A percentile compares a stretch with the other conserved stretches of the same genome.
phyloP scores from a whole-genome alignment of 2,888 invertebrate species.

The Fragum whitleyi region DNA sequence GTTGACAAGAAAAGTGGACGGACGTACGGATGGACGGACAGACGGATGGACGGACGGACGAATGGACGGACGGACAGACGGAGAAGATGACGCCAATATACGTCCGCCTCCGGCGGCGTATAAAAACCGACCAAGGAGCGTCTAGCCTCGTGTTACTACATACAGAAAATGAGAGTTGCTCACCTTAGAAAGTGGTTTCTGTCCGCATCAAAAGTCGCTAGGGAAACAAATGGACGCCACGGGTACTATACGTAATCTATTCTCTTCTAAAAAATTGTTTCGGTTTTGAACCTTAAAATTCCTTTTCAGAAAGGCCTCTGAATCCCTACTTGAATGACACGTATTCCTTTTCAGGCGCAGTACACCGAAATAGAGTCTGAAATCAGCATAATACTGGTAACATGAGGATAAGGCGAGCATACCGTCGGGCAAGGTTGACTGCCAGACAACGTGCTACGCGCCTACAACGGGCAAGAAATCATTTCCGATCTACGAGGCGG shows the following conservation, averaged over 20 bases:
- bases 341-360: not conserved
- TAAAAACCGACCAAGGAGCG: no score
- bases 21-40: no score
- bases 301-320: not conserved
- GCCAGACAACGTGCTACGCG: not conserved
- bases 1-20: no score
- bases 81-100: no score
- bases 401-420: not conserved
- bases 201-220: not conserved
- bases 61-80: no score
- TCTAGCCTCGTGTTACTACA: not conserved
- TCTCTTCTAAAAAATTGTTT: not conserved
- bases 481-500: slow-evolving; percentile 7
- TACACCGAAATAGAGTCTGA: slow-evolving; percentile 9
- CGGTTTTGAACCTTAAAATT: not conserved
- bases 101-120: no score
- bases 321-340: not conserved
- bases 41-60: no score
- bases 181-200: not conserved
- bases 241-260: slow-evolving; percentile 24
- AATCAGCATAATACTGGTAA: not conserved
- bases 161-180: not conserved
- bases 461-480: slow-evolving; percentile 12
- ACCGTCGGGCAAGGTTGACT: not conserved
- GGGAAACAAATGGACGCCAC: slow-evolving; percentile 13